Percentiles rank a stretch among this genome's conserved stretches.
These are phyloP conservation scores for Martes martes DNA, from an alignment of 2,113 vertebrate species.

Conservation along the genomic window DNA sequence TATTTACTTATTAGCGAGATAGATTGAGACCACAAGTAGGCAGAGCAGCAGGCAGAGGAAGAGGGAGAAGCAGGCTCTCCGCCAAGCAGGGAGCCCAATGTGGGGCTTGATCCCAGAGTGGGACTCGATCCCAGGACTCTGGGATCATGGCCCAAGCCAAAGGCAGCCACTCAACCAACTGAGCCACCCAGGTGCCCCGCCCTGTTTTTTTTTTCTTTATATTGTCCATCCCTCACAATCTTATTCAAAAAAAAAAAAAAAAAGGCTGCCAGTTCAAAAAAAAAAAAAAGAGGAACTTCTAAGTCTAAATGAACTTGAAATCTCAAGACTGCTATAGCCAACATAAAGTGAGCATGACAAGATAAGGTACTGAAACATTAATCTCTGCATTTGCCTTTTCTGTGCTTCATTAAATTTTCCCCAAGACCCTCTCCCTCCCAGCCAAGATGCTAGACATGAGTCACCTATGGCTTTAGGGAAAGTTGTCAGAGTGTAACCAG, in stretches of 20 bases:
- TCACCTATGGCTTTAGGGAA: constrained; percentile 36
- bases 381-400: background rate
- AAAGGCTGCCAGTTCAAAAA: background rate
- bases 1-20: too few relatives aligned
- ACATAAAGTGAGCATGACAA: background rate
- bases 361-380: background rate
- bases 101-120: too few relatives aligned
- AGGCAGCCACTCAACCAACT: too few relatives aligned
- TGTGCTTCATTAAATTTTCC: background rate
- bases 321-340: background rate
- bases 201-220: background rate
- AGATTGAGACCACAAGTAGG: too few relatives aligned
- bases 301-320: background rate
- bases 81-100: too few relatives aligned
- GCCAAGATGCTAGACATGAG: constrained; percentile 54
- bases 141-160: too few relatives aligned
- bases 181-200: too few relatives aligned
- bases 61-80: too few relatives aligned
- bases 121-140: too few relatives aligned
- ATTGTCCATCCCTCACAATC: background rate
- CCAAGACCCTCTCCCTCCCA: background rate
- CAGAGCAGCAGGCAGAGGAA: too few relatives aligned
- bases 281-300: background rate
- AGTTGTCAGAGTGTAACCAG: constrained; percentile 41
- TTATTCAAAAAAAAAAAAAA: background rate